Evolutionary conservation across 2,797 vertebrate genomes (phyloP).

Genomic region (Hydrophis major): DNA sequence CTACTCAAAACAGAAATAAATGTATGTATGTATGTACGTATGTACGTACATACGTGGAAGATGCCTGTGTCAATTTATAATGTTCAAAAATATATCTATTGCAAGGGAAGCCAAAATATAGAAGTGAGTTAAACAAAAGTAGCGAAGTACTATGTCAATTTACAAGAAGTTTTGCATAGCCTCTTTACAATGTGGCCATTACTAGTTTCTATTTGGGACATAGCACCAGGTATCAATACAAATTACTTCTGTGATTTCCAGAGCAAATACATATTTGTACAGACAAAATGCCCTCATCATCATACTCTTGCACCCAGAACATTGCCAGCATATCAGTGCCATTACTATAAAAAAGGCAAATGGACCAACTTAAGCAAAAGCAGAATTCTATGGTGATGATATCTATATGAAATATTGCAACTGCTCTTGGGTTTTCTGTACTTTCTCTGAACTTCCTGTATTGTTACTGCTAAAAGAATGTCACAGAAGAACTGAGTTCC

Average conservation of each 20-base stretch:
- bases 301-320: not conserved
- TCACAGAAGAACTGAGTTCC: not conserved
- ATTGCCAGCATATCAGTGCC: not conserved
- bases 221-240: not conserved
- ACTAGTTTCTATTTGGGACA: not conserved
- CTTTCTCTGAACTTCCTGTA: not conserved
- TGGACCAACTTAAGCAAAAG: not conserved
- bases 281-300: not conserved
- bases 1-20: not conserved
- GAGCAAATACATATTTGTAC: not conserved
- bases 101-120: not conserved
- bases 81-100: not conserved
- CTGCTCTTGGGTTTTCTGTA: not conserved
- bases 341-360: not conserved
- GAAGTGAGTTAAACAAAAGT: not conserved
- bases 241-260: not conserved
- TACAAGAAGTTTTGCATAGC: not conserved
- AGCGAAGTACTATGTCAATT: not conserved
- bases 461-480: not conserved
- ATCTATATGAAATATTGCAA: not conserved
- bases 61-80: not conserved
- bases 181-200: not conserved
- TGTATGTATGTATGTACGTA: no score
- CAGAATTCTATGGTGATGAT: not conserved
- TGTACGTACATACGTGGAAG: not conserved